Percentiles rank a stretch among this genome's conserved stretches.
Evolutionary conservation across 1,140 invertebrate genomes (phyloP).

Genomic region (Scylla paramamosain): DNA sequence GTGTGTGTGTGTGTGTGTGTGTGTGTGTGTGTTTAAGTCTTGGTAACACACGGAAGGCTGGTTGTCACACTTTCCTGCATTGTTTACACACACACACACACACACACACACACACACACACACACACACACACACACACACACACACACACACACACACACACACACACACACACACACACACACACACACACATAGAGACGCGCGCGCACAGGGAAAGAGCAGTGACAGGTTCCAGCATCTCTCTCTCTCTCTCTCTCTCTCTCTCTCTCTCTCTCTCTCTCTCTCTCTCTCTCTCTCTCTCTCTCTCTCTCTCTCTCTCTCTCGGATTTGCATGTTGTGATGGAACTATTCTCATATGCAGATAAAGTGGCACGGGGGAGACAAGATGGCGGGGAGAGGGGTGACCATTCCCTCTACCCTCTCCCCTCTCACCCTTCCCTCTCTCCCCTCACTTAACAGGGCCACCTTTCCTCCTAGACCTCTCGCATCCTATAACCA

Average conservation of each 20-base stretch:
- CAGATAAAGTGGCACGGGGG: constrained; percentile 41
- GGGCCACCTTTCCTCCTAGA: too few species aligned
- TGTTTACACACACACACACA: too few species aligned
- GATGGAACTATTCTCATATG: constrained; percentile 66
- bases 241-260: neutral
- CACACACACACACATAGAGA: too few species aligned
- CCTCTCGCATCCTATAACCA: neutral
- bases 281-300: neutral
- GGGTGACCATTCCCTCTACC: neutral
- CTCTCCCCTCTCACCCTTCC: neutral
- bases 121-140: neutral
- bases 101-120: too few species aligned
- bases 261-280: neutral
- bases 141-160: too few species aligned
- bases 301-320: constrained; percentile 31
- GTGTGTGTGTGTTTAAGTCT: neutral
- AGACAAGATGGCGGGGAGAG: neutral
- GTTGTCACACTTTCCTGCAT: too few species aligned
- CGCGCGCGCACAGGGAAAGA: neutral
- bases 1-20: constrained; percentile 18
- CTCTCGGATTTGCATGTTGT: constrained; percentile 52
- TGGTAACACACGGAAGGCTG: neutral
- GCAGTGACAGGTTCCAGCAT: neutral
- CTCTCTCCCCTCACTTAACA: neutral
- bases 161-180: too few species aligned